A percentile compares a stretch with the other conserved stretches of the same genome.
Evolutionary conservation across 2,888 invertebrate genomes (phyloP).

Genomic region (Nezara viridula): DNA sequence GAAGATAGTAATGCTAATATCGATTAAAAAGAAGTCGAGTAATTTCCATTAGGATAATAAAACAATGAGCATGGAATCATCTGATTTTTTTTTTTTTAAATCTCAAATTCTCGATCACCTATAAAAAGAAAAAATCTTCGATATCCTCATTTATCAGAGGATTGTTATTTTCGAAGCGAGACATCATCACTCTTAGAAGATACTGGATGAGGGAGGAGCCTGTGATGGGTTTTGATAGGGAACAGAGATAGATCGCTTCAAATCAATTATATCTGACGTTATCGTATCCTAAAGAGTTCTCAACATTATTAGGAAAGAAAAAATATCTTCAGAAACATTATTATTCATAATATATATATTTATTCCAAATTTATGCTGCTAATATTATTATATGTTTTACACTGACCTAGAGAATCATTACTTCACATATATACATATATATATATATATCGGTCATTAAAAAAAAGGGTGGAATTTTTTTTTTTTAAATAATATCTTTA

Average conservation of each 20-base stretch:
- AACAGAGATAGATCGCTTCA: background rate
- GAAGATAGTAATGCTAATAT: too few species aligned
- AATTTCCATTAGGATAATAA: too few species aligned
- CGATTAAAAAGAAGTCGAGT: too few species aligned
- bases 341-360: background rate
- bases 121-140: background rate
- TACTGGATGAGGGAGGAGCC: background rate
- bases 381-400: too few species aligned
- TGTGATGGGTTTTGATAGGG: background rate
- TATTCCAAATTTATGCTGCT: too few species aligned
- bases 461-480: too few species aligned
- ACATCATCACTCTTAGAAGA: slow-evolving; percentile 24
- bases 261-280: background rate
- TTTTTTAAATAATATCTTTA: too few species aligned
- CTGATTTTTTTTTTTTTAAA: too few species aligned
- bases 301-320: background rate
- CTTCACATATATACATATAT: too few species aligned
- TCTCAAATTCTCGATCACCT: background rate
- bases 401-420: too few species aligned
- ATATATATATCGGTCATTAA: too few species aligned
- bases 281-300: background rate
- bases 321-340: background rate
- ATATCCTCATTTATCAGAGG: background rate
- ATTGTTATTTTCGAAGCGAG: background rate
- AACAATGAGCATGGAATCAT: too few species aligned